Base-by-base conservation (phyloP, 2,113 vertebrate genomes). In the Myotis lucifugus region DNA sequence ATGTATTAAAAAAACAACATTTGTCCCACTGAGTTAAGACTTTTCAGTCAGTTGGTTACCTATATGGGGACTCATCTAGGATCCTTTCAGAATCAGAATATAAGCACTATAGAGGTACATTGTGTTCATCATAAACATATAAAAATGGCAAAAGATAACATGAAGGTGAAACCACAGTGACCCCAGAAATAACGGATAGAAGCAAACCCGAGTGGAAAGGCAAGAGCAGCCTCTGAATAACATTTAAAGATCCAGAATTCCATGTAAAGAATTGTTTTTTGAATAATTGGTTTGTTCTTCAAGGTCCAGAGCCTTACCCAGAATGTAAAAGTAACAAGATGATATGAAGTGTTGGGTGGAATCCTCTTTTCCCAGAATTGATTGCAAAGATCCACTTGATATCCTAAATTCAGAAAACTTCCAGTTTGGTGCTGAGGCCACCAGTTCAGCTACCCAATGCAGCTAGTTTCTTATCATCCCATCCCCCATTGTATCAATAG, bases 201-300 rank as follows among this genome's bases (percentile, higher is more conserved):
- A 89, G 27, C 21, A 94, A 94, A 87, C 10, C 11, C 69, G 27
- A 72, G 7, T 72, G 8, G 48, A 56, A 76, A 92, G 23, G 10
- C 2, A 85, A 81, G 29, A 96, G 76, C 7, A 77, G 11, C 2
- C 34, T 56, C 27, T 76, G 17, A 7, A 50, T 85, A 81, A 67
- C 29, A 85, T 52, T 91, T 85, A 85, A 97, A 85, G 12, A 88
- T 46, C 25, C n/a, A 34, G 11, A 85, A 81, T 91, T 90, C 11
- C 48, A 11, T 46, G 48, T 70, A 64, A 90, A 37, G 23, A 64
- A 64, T 50, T 73, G 9, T 90, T 73, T 86, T 61, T 25, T 61
- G 0, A 91, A 59, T 79, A 90, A 90, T 25, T 42, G 40, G 18
- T 61, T 77, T 82, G 3, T 72, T 32, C 29, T 23, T 81, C 37